Evolutionary conservation across 2,888 invertebrate genomes (phyloP).

Genomic region (Drosophila flavopinicola): DNA sequence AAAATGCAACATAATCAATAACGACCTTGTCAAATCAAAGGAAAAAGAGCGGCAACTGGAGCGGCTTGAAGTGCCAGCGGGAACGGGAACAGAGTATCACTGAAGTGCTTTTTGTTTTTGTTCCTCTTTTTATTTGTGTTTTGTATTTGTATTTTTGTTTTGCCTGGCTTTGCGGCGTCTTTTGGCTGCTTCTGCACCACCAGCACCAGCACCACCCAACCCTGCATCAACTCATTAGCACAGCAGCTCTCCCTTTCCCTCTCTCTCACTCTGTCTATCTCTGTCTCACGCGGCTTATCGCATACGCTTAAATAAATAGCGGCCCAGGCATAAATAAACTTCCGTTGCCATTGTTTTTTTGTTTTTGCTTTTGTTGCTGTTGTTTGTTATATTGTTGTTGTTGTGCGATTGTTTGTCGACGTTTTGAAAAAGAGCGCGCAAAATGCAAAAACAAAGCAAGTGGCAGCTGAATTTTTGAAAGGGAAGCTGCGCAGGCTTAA

Average conservation of each 20-base stretch:
- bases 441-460: conserved; percentile 11
- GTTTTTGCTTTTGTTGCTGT: conserved; percentile 30
- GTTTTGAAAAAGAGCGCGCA: conserved; percentile 17
- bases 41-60: conserved; percentile 23
- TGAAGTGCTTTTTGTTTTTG: conserved; percentile 20
- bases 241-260: conserved; percentile 30
- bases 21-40: conserved; percentile 73
- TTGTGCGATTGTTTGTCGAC: conserved; percentile 46
- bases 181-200: background rate
- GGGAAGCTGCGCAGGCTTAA: conserved; percentile 5
- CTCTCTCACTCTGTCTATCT: background rate
- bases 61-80: background rate
- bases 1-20: conserved; percentile 52
- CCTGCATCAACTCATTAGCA: conserved; percentile 29
- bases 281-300: conserved; percentile 57
- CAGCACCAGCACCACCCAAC: background rate
- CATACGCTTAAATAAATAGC: conserved; percentile 70
- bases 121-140: conserved; percentile 12
- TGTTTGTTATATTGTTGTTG: conserved; percentile 35
- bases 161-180: conserved; percentile 21
- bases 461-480: conserved; percentile 2
- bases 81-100: background rate
- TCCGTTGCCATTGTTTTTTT: conserved; percentile 62
- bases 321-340: conserved; percentile 75
- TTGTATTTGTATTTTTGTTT: conserved; percentile 15